Evolutionary conservation across 2,888 invertebrate genomes (phyloP), one percentile per base, ranked within the genome.

Genomic region (Eupelmus urozonus): DNA sequence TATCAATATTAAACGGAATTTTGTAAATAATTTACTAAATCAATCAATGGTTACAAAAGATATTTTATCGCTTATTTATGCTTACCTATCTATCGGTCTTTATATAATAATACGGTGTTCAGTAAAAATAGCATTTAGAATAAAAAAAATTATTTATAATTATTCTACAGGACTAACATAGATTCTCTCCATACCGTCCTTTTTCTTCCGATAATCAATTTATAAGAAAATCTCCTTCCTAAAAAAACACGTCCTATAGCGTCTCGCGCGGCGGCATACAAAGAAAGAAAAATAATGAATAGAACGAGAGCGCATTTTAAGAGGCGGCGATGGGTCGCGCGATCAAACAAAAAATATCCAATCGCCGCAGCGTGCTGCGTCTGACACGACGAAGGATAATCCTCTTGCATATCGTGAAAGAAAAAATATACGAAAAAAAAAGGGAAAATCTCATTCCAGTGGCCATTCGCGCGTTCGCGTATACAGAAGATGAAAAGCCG

Each of bases 311-410:
- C 34, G 63, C 20, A 65, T 70, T 34, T 69, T 49, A 69, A 63
- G 76, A 65, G 63, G 18, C 23, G 7, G 23, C 20, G 20, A 5
- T 23, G 20, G 20, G 20, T 0, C 18, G 20, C 27, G 13, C 55
- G 65, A 71, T 49, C 55, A 66, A 71, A 76, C 40, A 53, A 77
- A 77, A 45, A 71, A 57, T 71, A 76, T 71, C 55, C 76, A 40
- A 76, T 70, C 49, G 59, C n/a, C 34, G 51, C 5, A 45, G 4
- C 9, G 45, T 2, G 16, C 16, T 34, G 20, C 40, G 42, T 49
- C 25, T 23, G 11, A 27, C 13, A 25, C n/a, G 34, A 3, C 40
- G 3, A 45, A n/a, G 25, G 66, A 72, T 77, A 77, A 72, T 77
- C 67, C 72, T 69, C 20, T 18, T 18, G 25, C 40, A n/a, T 45